Conservation (phyloP, 2,113 vertebrate genomes). For the Neotoma lepida region DNA sequence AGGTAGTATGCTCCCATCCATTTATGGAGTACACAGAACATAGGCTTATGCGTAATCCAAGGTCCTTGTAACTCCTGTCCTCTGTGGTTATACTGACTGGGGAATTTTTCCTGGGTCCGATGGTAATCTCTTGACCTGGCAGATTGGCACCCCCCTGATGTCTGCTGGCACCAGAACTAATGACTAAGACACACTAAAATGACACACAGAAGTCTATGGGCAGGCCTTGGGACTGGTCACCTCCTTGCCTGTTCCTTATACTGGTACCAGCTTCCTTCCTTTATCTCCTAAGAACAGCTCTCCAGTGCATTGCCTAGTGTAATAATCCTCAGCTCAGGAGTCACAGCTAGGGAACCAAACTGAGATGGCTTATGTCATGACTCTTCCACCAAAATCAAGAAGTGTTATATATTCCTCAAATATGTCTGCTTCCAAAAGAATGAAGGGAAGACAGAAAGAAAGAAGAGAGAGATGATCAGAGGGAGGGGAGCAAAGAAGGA, state of each 20-base stretch:
- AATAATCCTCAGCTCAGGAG: not conserved
- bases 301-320: not conserved
- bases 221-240: too few species aligned
- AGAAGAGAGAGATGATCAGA: not conserved
- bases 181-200: not conserved
- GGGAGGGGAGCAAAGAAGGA: not conserved
- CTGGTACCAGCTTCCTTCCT: not conserved
- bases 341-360: not conserved
- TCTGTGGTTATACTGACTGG: not conserved
- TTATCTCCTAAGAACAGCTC: not conserved
- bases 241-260: not conserved
- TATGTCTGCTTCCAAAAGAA: not conserved
- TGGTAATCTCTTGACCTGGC: not conserved
- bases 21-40: not conserved
- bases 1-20: not conserved
- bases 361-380: not conserved
- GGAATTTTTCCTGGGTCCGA: not conserved
- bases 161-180: not conserved
- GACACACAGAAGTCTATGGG: not conserved
- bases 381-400: not conserved
- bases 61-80: not conserved
- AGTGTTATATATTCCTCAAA: not conserved
- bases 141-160: not conserved
- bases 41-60: not conserved
- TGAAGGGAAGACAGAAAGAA: not conserved